A percentile compares a stretch with the other conserved stretches of the same genome.
These are phyloP conservation scores for Leptestheria dahalacensis DNA, from an alignment of 1,140 invertebrate genomes.

Conservation along the genomic window DNA sequence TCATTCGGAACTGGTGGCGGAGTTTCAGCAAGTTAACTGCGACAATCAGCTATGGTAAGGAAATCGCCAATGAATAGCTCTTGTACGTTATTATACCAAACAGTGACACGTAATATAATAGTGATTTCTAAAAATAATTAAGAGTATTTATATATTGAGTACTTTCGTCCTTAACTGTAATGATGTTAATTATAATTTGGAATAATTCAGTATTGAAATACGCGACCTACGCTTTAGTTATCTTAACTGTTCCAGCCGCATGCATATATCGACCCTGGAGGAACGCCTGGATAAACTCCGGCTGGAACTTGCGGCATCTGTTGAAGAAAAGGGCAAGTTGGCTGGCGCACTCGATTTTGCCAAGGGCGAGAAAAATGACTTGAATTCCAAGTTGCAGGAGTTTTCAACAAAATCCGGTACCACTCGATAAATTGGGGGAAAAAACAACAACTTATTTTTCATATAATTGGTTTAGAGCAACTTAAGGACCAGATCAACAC, in stretches of 20 bases:
- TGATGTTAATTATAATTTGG: too few relatives aligned
- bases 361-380: not conserved
- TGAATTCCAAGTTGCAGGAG: not conserved
- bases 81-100: too few relatives aligned
- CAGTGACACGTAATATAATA: too few relatives aligned
- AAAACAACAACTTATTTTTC: too few relatives aligned
- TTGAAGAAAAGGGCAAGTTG: not conserved
- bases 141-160: too few relatives aligned
- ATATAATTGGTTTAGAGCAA: too few relatives aligned
- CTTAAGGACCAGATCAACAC: conserved; percentile 3
- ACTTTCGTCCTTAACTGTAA: too few relatives aligned
- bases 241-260: not conserved
- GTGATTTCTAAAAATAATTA: too few relatives aligned
- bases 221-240: too few relatives aligned
- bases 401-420: not conserved
- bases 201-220: too few relatives aligned
- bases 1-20: conserved; percentile 1
- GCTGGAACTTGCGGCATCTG: not conserved
- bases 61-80: too few relatives aligned
- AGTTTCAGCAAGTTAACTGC: conserved; percentile 1
- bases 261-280: conserved; percentile 1
- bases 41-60: conserved; percentile 10
- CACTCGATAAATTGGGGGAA: too few relatives aligned
- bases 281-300: not conserved
- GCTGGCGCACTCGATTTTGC: conserved; percentile 3